Conservation (phyloP, 2,797 vertebrate species). For the Corythornis leucogaster region DNA sequence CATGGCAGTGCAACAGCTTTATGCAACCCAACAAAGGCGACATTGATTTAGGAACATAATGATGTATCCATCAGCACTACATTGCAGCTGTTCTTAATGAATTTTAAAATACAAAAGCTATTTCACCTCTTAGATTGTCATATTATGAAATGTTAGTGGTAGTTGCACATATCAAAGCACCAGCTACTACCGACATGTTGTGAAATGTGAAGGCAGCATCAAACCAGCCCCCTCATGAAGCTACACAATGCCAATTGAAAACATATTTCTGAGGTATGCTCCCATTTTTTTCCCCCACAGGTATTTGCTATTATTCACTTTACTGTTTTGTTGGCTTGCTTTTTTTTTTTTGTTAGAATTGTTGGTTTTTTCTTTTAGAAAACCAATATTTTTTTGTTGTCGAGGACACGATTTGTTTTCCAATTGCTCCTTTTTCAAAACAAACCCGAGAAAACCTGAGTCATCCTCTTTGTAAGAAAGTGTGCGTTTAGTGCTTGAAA, state of each 20-base stretch:
- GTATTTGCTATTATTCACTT: background rate
- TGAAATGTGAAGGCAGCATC: background rate
- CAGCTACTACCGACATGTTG: background rate
- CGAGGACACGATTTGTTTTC: background rate
- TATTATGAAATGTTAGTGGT: conserved; percentile 41
- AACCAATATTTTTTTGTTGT: background rate
- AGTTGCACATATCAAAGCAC: background rate
- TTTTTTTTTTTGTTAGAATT: no score
- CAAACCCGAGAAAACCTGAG: background rate
- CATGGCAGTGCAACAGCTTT: background rate
- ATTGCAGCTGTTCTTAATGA: conserved; percentile 29
- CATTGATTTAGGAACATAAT: conserved; percentile 5
- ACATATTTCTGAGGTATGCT: rapidly evolving
- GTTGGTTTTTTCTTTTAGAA: background rate
- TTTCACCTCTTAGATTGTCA: conserved; percentile 41
- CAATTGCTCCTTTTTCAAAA: background rate
- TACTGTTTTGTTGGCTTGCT: no score
- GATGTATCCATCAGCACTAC: conserved; percentile 4
- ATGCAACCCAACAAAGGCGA: conserved; percentile 13
- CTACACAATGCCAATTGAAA: rapidly evolving
- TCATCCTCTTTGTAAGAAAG: background rate
- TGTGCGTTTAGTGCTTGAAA: background rate
- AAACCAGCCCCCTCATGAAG: background rate
- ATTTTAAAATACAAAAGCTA: conserved; percentile 38
- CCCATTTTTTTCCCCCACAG: rapidly evolving